phyloP scores from a whole-genome alignment of 2,113 vertebrate species.

The Crotalus helleri region DNA sequence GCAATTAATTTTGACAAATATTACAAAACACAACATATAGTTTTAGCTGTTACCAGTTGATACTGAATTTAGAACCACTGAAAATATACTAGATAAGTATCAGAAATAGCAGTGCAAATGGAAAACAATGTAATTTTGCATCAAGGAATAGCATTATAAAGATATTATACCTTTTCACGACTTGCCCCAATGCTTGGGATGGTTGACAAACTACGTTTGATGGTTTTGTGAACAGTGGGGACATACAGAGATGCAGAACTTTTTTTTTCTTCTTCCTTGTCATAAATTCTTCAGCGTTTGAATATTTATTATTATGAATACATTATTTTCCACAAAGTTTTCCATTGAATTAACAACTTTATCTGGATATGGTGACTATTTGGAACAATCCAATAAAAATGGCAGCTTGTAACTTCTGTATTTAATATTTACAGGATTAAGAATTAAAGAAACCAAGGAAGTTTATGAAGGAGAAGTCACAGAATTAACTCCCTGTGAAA shows the following conservation, averaged over 20 bases:
- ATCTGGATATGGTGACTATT: neutral
- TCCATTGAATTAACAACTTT: neutral
- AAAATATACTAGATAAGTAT: neutral
- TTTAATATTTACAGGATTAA: constrained; percentile 76
- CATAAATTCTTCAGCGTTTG: neutral
- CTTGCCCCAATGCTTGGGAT: neutral
- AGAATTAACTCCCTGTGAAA: constrained; percentile 95
- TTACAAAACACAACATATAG: neutral
- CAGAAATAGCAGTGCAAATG: neutral
- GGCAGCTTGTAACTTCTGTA: neutral
- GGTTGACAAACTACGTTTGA: neutral
- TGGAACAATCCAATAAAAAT: neutral
- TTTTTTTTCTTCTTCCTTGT: neutral
- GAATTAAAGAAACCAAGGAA: constrained; percentile 98
- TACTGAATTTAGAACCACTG: neutral
- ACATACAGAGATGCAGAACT: no score
- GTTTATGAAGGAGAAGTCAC: constrained; percentile 99
- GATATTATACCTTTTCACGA: neutral
- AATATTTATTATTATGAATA: neutral
- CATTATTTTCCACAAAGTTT: neutral
- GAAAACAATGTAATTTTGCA: neutral
- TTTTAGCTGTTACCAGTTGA: neutral
- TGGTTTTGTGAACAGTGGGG: neutral
- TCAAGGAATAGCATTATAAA: neutral
- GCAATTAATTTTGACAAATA: neutral